phyloP scores from a whole-genome alignment of 2,113 vertebrate species.

The Myanophis thanlyinensis region DNA sequence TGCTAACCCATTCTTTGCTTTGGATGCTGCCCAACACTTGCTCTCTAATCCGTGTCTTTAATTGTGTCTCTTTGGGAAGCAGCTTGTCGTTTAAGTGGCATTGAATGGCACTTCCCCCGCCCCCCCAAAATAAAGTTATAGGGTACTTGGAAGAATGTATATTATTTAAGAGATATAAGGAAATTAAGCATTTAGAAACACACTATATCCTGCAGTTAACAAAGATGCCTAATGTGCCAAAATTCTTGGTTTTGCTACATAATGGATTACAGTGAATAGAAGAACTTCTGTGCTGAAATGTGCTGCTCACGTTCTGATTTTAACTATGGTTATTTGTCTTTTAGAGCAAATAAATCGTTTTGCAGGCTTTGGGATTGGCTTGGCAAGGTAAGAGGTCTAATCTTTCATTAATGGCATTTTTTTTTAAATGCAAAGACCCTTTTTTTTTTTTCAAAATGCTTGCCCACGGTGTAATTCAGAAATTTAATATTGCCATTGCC shows the following conservation, averaged over 20 bases:
- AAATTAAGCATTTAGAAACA: neutral
- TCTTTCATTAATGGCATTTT: neutral
- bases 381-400: conserved; percentile 83
- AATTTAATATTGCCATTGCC: neutral
- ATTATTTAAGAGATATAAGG: neutral
- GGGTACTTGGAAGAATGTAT: neutral
- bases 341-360: conserved; percentile 88
- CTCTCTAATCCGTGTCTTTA: neutral
- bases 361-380: conserved; percentile 89
- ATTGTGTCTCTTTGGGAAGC: neutral
- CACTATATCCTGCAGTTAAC: fast-evolving
- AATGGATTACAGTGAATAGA: neutral
- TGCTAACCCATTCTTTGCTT: neutral
- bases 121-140: neutral
- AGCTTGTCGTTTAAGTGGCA: neutral
- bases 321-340: conserved; percentile 59
- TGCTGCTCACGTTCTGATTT: neutral
- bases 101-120: neutral
- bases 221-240: neutral
- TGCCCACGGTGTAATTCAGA: neutral
- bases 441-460: fast-evolving
- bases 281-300: neutral
- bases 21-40: neutral
- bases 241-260: neutral
- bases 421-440: neutral